Evolutionary conservation across 2,888 invertebrate species (phyloP), one percentile per base, ranked within the genome.

Genomic region (Patella depressa): DNA sequence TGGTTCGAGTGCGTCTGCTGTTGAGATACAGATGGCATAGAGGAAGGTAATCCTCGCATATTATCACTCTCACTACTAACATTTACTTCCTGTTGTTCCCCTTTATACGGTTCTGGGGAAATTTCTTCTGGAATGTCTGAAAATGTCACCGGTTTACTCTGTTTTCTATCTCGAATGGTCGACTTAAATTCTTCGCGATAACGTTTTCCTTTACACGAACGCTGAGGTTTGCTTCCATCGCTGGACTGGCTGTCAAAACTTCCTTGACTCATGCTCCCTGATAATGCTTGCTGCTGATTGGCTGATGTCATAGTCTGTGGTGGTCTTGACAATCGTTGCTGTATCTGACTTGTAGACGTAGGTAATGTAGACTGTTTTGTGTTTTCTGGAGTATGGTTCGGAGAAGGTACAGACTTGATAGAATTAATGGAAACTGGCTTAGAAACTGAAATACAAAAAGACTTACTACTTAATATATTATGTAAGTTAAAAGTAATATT

Each of bases 131-230:
- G 72, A 72, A 53, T 72, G 54, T 71, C 77, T 19, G 71, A 71
- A 73, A 74, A 53, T 17, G 74, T 59, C 24, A 55, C 70, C 11
- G 74, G 57, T 55, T 73, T 73, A 53, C 71, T 73, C 55, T 55
- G 54, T 55, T 57, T 72, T 70, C 80, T 80, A 12, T 78, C 53
- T 19, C 86, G 85, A 81, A 82, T 85, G 72, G 85, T 86, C 17
- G 86, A 85, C 54, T 76, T 69, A 15, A 87, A 84, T 45, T 87
- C 81, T 75, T 87, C 86, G 77, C 84, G 86, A 79, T 88, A 88
- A 72, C 87, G 79, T 78, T 87, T 86, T 34, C 88, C 88, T 77
- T 88, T 89, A 71, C 86, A 86, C 5, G 85, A 79, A 53, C 88
- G 84, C 82, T 88, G 87, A 59, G 82, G 85, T 73, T 82, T 84